Conservation (phyloP, 2,888 invertebrate genomes). For the Caenorhabditis virilis region DNA sequence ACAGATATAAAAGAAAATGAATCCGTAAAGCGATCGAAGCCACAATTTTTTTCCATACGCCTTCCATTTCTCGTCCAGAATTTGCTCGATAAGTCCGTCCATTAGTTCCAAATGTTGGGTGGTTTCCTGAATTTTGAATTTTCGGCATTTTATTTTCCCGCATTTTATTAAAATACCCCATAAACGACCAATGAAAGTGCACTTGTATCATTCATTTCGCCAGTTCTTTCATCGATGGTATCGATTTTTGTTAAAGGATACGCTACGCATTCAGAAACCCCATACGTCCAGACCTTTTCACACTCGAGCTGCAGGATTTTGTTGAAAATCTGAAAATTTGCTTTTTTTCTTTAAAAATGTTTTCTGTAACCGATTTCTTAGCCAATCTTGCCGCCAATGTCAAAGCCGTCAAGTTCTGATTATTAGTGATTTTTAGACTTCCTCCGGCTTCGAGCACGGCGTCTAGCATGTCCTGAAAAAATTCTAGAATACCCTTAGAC, state of each 20-base stretch:
- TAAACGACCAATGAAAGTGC: constrained; percentile 93
- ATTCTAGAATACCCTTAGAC: no score
- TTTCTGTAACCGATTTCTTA: constrained; percentile 73
- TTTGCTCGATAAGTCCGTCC: constrained; percentile 89
- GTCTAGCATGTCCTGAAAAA: constrained; percentile 82
- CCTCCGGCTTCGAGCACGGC: constrained; percentile 92
- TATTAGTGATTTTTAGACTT: constrained; percentile 83
- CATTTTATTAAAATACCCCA: constrained; percentile 76
- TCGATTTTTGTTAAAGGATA: constrained; percentile 87
- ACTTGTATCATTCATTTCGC: constrained; percentile 91
- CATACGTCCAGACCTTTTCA: constrained; percentile 96
- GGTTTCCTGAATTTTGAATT: constrained; percentile 77
- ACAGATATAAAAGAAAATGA: constrained; percentile 86
- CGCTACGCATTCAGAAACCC: constrained; percentile 74
- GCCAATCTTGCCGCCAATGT: constrained; percentile 92
- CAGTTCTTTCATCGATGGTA: constrained; percentile 88
- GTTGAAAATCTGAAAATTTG: constrained; percentile 79
- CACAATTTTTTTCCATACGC: constrained; percentile 77
- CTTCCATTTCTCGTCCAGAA: constrained; percentile 95
- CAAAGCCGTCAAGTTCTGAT: constrained; percentile 85
- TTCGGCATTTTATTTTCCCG: not conserved
- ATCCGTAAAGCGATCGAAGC: constrained; percentile 79
- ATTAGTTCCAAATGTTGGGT: constrained; percentile 91
- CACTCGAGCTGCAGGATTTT: constrained; percentile 93
- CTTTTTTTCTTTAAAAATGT: not conserved